Evolutionary conservation across 2,888 invertebrate genomes (phyloP).

Genomic region (Ditula angustiorana): DNA sequence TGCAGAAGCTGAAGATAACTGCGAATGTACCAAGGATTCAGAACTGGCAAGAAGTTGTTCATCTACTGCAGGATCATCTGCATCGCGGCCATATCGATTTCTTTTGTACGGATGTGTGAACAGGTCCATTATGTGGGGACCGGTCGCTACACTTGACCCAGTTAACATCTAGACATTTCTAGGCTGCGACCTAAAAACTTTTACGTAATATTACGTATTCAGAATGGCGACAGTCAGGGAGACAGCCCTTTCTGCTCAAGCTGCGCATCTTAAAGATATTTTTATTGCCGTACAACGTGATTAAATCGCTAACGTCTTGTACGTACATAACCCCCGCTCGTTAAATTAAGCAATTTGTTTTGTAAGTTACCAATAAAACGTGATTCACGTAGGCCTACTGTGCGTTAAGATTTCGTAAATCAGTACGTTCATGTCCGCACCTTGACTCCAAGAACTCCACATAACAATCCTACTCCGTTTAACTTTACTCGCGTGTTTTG

Average conservation of each 20-base stretch:
- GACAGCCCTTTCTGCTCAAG: background rate
- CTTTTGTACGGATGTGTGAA: slow-evolving; percentile 18
- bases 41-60: background rate
- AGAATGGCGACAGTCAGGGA: slow-evolving; percentile 1
- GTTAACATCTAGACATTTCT: slow-evolving; percentile 33
- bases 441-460: slow-evolving; percentile 15
- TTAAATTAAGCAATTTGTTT: slow-evolving; percentile 15
- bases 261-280: background rate
- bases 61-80: slow-evolving; percentile 15
- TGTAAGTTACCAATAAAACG: slow-evolving; percentile 19
- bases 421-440: background rate
- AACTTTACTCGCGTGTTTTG: slow-evolving; percentile 6
- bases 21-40: background rate
- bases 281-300: background rate
- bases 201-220: slow-evolving; percentile 25
- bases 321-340: slow-evolving; percentile 4
- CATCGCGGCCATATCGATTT: slow-evolving; percentile 26
- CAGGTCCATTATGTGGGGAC: slow-evolving; percentile 21
- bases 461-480: background rate
- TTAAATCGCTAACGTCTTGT: background rate
- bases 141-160: slow-evolving; percentile 33
- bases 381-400: background rate
- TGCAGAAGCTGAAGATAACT: background rate
- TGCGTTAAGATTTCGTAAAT: slow-evolving; percentile 3
- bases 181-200: slow-evolving; percentile 29